phyloP scores from a whole-genome alignment of 2,888 invertebrate species.

The Parasteatoda lunata region DNA sequence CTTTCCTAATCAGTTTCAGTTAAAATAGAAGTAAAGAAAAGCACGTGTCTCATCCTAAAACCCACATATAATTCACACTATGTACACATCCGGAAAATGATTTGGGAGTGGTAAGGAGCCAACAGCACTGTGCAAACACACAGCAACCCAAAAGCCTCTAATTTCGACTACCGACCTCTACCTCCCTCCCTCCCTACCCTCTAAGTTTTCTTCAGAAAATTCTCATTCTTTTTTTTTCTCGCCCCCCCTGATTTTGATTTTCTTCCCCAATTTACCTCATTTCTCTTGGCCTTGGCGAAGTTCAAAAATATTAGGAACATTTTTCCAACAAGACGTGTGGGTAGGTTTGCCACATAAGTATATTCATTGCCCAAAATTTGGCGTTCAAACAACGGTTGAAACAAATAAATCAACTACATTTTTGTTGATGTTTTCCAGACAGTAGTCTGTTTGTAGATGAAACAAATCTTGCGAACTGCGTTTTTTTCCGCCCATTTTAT shows the following conservation, averaged over 20 bases:
- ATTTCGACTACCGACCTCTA: constrained; percentile 66
- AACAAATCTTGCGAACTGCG: background rate
- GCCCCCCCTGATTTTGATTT: constrained; percentile 11
- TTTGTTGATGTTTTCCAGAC: background rate
- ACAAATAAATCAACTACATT: background rate
- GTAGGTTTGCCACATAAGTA: background rate
- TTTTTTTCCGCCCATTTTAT: too few relatives aligned
- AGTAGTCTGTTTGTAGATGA: background rate
- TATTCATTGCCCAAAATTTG: background rate
- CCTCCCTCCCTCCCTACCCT: constrained; percentile 14
- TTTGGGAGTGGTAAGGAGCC: constrained; percentile 60
- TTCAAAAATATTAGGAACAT: constrained; percentile 43
- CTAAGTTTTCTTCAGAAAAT: constrained; percentile 4
- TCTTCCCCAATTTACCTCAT: constrained; percentile 62
- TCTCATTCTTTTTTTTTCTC: constrained; percentile 9
- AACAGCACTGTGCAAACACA: constrained; percentile 61
- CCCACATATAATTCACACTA: constrained; percentile 48
- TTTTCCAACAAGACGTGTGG: constrained; percentile 27
- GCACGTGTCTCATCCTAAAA: constrained; percentile 30
- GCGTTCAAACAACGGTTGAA: background rate
- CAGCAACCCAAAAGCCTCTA: constrained; percentile 63
- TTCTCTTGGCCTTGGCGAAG: constrained; percentile 65
- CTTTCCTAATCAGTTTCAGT: too few relatives aligned
- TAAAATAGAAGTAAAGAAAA: background rate
- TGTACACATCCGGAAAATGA: constrained; percentile 61